Evolutionary conservation across 2,113 vertebrate species (phyloP), one percentile per base, ranked within the genome.

Genomic region (Nycticebus coucang): DNA sequence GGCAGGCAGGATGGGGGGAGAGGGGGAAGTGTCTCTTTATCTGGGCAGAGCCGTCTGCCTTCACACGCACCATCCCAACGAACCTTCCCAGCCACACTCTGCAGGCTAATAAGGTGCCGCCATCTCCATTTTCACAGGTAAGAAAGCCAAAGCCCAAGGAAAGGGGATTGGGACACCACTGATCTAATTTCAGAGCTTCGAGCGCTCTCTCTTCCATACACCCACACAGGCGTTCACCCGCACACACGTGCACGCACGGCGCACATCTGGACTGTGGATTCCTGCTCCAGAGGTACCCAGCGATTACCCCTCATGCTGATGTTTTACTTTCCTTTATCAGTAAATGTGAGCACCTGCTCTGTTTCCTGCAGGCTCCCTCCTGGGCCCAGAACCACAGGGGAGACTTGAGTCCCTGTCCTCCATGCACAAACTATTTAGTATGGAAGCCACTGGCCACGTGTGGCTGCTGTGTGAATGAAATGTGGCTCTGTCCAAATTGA

Each of bases 231-330:
- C 26, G 1, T 69, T 10, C 62, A 55, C 19, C 9, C 4, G 28
- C 28, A 53, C 10, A 24, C 35, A 22, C 1, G 2, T 24, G 28
- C 45, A 1, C 5, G 1, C 3, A 66, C 15, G 4, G 14, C 12
- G 5, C 6, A 17, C 33, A 28, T 1, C 26, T 78, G 33, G 24
- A 15, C 50, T 2, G 9, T 4, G 18, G 14, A 18, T 7, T n/a
- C 2, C 69, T 41, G 45, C 75, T 69, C 68, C 28, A 2, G 41
- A 22, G 37, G 7, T 8, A 30, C n/a, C 55, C 83, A 17, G 24
- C 2, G 45, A 41, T 0, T 7, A 5, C 3, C 24, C 30, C 14
- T 0, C 0, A 4, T 1, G 7, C 18, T 0, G 28, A 50, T 33
- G 1, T 15, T 10, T 80, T 17, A 60, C 55, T 14, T n/a, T 81